These are phyloP conservation scores for Diploscapter pachys DNA, from an alignment of 1,140 invertebrate genomes.

Conservation along the genomic window DNA sequence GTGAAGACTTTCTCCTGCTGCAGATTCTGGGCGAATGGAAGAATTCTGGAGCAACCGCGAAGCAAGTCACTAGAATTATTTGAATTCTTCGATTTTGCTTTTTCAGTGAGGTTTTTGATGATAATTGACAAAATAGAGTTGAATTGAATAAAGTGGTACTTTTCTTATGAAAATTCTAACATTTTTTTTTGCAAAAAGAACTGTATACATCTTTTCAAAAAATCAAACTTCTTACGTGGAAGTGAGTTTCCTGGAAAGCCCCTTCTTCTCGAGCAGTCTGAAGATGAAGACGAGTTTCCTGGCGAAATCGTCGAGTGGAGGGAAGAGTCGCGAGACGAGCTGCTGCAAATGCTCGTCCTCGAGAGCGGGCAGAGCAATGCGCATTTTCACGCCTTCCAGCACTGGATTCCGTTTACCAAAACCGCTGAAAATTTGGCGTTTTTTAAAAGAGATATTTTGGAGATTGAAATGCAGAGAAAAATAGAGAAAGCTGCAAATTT, in stretches of 20 bases:
- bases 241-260: constrained; percentile 22
- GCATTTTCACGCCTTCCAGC: no score
- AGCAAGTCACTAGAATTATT: constrained; percentile 42
- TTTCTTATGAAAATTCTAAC: constrained; percentile 16
- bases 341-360: constrained; percentile 33
- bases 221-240: constrained; percentile 27
- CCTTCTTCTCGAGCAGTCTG: constrained; percentile 27
- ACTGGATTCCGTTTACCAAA: no score
- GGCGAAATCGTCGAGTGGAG: constrained; percentile 25
- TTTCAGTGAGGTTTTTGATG: no score
- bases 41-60: constrained; percentile 36
- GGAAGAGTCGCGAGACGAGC: constrained; percentile 18
- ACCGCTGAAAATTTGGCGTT: no score
- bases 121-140: no score
- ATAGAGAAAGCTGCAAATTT: no score
- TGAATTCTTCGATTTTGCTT: no score
- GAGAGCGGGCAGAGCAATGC: background rate
- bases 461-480: no score
- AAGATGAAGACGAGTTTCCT: constrained; percentile 20
- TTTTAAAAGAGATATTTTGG: background rate
- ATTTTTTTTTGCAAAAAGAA: constrained; percentile 12
- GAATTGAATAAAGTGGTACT: background rate
- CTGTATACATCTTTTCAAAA: background rate
- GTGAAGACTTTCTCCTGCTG: constrained; percentile 35
- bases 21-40: constrained; percentile 21